phyloP scores from a whole-genome alignment of 2,113 vertebrate species.

The Shinisaurus crocodilurus region DNA sequence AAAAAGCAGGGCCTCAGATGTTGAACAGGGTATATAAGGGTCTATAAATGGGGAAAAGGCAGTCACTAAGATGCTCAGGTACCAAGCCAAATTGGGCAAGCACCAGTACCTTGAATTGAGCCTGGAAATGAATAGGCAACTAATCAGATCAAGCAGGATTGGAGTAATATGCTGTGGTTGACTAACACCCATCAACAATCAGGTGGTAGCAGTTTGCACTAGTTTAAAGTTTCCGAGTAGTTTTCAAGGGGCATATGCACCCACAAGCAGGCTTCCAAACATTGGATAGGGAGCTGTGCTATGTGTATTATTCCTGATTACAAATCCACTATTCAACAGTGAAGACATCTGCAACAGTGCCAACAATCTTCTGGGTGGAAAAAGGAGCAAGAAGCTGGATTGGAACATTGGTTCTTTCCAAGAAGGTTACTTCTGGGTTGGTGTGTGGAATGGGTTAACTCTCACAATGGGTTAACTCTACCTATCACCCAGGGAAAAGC shows the following conservation, averaged over 20 bases:
- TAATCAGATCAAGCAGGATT: background rate
- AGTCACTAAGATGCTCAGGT: background rate
- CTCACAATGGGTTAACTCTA: too few species aligned
- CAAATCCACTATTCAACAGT: too few species aligned
- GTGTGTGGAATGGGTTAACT: background rate
- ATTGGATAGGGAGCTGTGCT: too few species aligned
- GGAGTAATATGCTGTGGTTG: background rate
- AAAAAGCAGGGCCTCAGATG: background rate
- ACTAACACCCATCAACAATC: background rate
- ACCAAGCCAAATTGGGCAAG: background rate
- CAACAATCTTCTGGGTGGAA: background rate
- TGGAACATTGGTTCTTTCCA: too few species aligned
- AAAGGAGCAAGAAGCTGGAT: background rate
- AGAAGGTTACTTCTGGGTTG: background rate
- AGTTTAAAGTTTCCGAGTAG: background rate
- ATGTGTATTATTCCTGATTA: too few species aligned
- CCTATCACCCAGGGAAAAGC: too few species aligned
- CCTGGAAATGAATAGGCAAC: background rate
- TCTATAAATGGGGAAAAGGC: background rate
- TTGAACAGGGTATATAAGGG: background rate
- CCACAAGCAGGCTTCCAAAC: too few species aligned
- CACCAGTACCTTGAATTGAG: background rate
- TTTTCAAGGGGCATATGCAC: background rate
- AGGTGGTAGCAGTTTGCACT: background rate
- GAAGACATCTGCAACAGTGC: background rate